Evolutionary conservation across 1,140 invertebrate genomes (phyloP), one percentile per base, ranked within the genome.

Genomic region (Hypothenemus hampei): DNA sequence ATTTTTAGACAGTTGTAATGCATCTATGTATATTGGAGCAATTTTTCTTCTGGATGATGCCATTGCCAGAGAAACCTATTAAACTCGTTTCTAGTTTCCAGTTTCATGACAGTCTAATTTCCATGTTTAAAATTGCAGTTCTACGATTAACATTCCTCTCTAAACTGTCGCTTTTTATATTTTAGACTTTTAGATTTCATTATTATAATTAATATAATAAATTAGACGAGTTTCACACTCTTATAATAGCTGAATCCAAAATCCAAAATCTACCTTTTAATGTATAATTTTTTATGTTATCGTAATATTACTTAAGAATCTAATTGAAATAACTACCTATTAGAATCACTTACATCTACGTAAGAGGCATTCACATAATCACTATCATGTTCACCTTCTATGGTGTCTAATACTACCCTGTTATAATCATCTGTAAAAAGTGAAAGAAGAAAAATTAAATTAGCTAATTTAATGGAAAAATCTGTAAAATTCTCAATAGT

Each of bases 291-390:
- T 31, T 3, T 1, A 31, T 8, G 10, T 31, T 31, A 31, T 31
- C 13, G 1, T 13, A 8, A 31, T 31, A 13, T 13, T 13, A 13
- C 13, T 31, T 31, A 11, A 31, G 10, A 31, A 31, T 8, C 8
- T 31, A 1, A 31, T 8, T 11, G 13, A 31, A 31, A 31, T 31
- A 13, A 31, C 24, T 11, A 29, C 15, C n/a, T 16, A 16, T 2
- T 8, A 16, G 18, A 37, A 37, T 10, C 39, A 85, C 88, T 90
- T 78, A 95, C 92, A 81, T 96, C 93, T 68, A 97, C 90, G 70
- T 94, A 96, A 29, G 91, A 96, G 56, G 94, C 94, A 72, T 98
- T 98, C 66, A 97, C 81, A 71, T 97, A 97, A 78, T 98, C 94
- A 3, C 90, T 92, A 71, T 93, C 89, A 33, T 88, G 82, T 61